Conservation (phyloP, 2,113 vertebrate genomes). For the Bombycilla garrulus region DNA sequence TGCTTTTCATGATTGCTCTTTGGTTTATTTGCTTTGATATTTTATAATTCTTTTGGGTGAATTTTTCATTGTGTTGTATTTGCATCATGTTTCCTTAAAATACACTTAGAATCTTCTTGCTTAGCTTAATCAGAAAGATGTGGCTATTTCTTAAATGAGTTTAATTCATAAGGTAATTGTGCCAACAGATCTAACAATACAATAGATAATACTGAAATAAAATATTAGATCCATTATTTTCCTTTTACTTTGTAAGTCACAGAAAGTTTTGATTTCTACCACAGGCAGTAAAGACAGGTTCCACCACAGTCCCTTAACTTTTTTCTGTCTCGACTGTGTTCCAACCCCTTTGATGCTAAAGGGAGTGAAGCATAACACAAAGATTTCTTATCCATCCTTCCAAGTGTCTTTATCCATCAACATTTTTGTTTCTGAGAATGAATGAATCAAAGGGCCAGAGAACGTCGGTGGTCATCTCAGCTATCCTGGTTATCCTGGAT, state of each 20-base stretch:
- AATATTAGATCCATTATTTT: not conserved
- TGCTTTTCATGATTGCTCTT: not conserved
- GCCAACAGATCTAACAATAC: not conserved
- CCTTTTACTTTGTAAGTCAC: not conserved
- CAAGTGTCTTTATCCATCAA: not conserved
- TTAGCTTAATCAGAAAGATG: not conserved
- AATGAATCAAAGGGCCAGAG: not conserved
- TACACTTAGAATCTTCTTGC: not conserved
- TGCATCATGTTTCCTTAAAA: rapidly evolving
- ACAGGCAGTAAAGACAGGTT: not conserved
- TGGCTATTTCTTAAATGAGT: not conserved
- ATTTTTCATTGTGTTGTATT: not conserved
- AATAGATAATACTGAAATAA: not conserved
- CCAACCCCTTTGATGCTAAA: not conserved
- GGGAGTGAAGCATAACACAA: not conserved
- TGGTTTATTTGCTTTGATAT: not conserved
- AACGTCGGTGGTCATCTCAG: rapidly evolving
- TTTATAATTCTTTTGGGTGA: not conserved
- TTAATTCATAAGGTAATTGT: not conserved
- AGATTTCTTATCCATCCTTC: not conserved
- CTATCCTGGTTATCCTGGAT: not conserved
- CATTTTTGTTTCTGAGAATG: not conserved
- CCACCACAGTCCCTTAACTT: rapidly evolving
- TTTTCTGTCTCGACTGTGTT: not conserved
- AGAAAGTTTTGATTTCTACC: not conserved